phyloP scores from a whole-genome alignment of 1,140 invertebrate genomes.

The Sweltsa coloradensis region DNA sequence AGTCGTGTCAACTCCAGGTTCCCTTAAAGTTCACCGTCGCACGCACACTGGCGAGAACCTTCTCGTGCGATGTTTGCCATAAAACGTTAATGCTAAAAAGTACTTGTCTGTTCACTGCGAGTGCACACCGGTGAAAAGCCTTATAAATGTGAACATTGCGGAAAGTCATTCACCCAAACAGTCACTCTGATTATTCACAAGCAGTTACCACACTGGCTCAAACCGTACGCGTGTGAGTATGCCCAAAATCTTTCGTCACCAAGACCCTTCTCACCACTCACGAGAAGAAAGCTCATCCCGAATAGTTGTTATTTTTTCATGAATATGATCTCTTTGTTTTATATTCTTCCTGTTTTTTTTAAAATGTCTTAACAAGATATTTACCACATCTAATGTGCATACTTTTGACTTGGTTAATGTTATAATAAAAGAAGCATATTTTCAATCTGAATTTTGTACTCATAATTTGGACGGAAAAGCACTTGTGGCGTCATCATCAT shows the following conservation, averaged over 20 bases:
- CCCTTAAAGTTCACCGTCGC: constrained; percentile 19
- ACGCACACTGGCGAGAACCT: constrained; percentile 52
- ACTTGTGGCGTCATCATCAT: no score
- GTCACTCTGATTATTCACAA: constrained; percentile 47
- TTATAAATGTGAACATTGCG: constrained; percentile 32
- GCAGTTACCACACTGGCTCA: constrained; percentile 59
- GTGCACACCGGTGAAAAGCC: constrained; percentile 36
- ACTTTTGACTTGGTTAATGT: no score
- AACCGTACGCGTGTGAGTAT: constrained; percentile 46
- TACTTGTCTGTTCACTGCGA: constrained; percentile 29
- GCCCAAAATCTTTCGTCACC: constrained; percentile 14
- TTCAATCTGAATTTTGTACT: no score
- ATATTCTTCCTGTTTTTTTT: no score
- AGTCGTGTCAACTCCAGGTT: not conserved
- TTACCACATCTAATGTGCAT: no score
- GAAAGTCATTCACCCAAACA: constrained; percentile 32
- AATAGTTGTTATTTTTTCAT: no score
- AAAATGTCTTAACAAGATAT: no score
- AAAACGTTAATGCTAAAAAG: constrained; percentile 50
- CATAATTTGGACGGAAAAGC: no score
- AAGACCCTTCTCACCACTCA: constrained; percentile 35
- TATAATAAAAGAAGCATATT: no score
- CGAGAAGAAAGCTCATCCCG: no score
- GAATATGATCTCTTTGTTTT: no score
- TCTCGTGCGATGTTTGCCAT: constrained; percentile 60